Evolutionary conservation across 1,140 invertebrate genomes (phyloP).

Genomic region (Cydia amplana): DNA sequence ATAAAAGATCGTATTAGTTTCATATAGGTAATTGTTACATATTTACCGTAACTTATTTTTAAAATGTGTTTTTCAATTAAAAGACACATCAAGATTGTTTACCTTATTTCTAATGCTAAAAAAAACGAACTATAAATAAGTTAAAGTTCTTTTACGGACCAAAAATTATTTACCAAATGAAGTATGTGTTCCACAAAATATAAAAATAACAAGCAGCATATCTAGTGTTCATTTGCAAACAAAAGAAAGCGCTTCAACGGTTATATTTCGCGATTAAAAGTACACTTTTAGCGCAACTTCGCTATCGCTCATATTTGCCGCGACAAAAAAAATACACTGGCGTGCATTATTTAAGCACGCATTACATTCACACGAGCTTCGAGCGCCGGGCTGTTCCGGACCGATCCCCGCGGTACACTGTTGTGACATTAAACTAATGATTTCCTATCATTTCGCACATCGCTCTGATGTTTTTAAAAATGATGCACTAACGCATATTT

Average conservation of each 20-base stretch:
- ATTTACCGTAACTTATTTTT: too few relatives aligned
- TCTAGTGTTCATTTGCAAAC: background rate
- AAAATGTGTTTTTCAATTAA: too few relatives aligned
- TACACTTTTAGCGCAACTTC: constrained; percentile 11
- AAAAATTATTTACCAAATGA: too few relatives aligned
- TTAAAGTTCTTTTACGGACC: too few relatives aligned
- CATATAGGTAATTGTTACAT: too few relatives aligned
- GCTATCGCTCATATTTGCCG: constrained; percentile 1
- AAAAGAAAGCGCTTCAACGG: background rate
- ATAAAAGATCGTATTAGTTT: too few relatives aligned
- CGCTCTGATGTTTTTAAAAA: background rate
- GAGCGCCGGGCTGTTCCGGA: constrained; percentile 1
- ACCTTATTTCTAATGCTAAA: too few relatives aligned
- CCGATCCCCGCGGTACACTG: background rate
- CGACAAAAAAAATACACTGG: constrained; percentile 25
- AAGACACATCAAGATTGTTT: too few relatives aligned
- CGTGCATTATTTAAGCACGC: constrained; percentile 31
- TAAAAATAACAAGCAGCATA: background rate
- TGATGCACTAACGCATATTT: too few relatives aligned
- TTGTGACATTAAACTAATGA: constrained; percentile 4
- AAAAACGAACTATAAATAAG: too few relatives aligned
- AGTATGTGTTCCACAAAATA: too few relatives aligned
- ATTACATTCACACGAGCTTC: constrained; percentile 26
- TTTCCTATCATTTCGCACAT: background rate
- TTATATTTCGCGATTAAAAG: constrained; percentile 11